phyloP scores from a whole-genome alignment of 2,888 invertebrate genomes.

The Panzeria rudis region DNA sequence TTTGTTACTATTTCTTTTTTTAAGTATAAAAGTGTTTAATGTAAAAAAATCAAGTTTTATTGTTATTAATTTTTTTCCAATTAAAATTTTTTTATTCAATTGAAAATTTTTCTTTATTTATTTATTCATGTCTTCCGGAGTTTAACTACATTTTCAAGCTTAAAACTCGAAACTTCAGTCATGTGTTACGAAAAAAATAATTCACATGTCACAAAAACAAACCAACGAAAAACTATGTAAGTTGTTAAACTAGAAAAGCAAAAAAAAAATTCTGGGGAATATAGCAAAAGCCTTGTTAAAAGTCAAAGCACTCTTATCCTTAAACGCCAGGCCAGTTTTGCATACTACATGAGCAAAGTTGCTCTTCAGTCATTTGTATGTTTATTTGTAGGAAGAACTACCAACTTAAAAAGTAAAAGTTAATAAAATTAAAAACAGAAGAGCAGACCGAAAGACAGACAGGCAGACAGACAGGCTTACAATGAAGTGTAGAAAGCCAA shows the following conservation, averaged over 20 bases:
- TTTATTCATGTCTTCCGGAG: neutral
- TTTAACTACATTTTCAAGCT: conserved; percentile 1
- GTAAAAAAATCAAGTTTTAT: no score
- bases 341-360: neutral
- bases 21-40: no score
- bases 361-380: neutral
- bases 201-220: conserved; percentile 13
- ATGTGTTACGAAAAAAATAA: neutral
- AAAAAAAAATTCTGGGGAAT: conserved; percentile 2
- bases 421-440: conserved; percentile 61
- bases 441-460: conserved; percentile 9
- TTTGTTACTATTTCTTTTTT: no score
- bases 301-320: conserved; percentile 32
- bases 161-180: conserved; percentile 5
- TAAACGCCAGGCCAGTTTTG: conserved; percentile 8
- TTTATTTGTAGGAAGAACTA: neutral
- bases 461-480: neutral
- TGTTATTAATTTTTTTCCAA: no score
- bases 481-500: conserved; percentile 2
- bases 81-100: neutral
- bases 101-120: neutral
- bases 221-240: neutral
- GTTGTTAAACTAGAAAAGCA: conserved; percentile 11
- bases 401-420: conserved; percentile 63
- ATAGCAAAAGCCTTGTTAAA: conserved; percentile 28